Evolutionary conservation across 1,140 invertebrate species (phyloP).

Genomic region (Atta colombica): DNA sequence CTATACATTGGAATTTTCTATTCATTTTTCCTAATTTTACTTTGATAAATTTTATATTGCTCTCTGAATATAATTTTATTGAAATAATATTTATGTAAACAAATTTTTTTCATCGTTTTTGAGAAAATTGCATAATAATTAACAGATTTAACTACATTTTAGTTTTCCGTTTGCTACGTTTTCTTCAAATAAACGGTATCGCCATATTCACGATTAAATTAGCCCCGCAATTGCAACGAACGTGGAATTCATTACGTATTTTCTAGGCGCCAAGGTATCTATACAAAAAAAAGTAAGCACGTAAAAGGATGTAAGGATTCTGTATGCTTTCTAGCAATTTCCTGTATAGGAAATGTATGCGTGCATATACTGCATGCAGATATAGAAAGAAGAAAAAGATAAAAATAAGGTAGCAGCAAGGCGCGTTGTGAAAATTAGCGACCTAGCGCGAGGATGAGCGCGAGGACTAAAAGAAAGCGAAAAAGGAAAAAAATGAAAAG

Average conservation of each 20-base stretch:
- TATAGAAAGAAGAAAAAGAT: neutral
- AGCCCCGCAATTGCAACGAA: constrained; percentile 2
- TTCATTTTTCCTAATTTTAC: neutral
- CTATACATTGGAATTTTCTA: neutral
- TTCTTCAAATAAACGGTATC: neutral
- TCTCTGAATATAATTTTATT: neutral
- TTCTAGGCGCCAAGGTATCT: neutral
- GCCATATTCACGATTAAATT: constrained; percentile 22
- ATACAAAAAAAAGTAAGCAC: constrained; percentile 11
- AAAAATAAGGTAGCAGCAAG: constrained; percentile 3
- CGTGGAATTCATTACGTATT: constrained; percentile 48
- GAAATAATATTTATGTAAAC: neutral
- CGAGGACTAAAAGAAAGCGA: constrained; percentile 32
- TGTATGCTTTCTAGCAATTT: constrained; percentile 21
- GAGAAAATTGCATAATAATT: neutral
- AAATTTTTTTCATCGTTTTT: neutral
- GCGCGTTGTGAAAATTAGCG: constrained; percentile 44
- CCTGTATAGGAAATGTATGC: neutral
- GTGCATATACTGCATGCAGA: constrained; percentile 15
- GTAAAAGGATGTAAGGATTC: constrained; percentile 33
- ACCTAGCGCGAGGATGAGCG: constrained; percentile 11
- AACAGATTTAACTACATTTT: no score
- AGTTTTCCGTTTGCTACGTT: neutral
- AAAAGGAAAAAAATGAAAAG: constrained; percentile 44
- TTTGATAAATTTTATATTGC: neutral